Percentiles rank a stretch among this genome's conserved stretches.
Conservation (phyloP, 2,113 vertebrate species). For the Poicephalus meyeri region DNA sequence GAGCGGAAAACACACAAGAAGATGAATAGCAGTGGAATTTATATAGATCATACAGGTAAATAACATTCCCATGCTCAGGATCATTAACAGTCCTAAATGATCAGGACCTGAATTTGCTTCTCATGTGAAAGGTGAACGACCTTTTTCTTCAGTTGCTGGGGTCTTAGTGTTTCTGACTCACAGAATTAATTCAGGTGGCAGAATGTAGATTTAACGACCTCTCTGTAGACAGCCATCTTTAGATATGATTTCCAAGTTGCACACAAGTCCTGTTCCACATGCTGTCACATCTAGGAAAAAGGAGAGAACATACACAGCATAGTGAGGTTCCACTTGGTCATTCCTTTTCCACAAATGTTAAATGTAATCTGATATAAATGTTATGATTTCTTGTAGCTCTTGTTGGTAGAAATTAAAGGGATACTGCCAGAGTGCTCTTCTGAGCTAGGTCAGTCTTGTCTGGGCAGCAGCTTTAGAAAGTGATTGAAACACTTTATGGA, state of each 20-base stretch:
- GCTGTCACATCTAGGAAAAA: neutral
- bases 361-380: neutral
- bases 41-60: neutral
- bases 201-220: neutral
- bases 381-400: neutral
- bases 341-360: neutral
- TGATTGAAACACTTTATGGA: neutral
- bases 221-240: neutral
- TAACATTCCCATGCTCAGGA: neutral
- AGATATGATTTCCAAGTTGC: neutral
- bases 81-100: slow-evolving; percentile 17
- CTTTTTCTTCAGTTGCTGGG: neutral
- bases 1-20: slow-evolving; percentile 5
- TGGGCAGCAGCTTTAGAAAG: neutral
- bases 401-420: neutral
- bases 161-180: neutral
- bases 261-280: neutral
- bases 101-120: neutral
- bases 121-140: neutral
- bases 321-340: neutral
- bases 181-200: neutral
- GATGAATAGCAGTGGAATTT: neutral
- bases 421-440: neutral
- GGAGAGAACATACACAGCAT: neutral
- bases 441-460: neutral